A percentile compares a stretch with the other conserved stretches of the same genome.
Conservation (phyloP, 1,140 invertebrate genomes). For the Berghia stephanieae region DNA sequence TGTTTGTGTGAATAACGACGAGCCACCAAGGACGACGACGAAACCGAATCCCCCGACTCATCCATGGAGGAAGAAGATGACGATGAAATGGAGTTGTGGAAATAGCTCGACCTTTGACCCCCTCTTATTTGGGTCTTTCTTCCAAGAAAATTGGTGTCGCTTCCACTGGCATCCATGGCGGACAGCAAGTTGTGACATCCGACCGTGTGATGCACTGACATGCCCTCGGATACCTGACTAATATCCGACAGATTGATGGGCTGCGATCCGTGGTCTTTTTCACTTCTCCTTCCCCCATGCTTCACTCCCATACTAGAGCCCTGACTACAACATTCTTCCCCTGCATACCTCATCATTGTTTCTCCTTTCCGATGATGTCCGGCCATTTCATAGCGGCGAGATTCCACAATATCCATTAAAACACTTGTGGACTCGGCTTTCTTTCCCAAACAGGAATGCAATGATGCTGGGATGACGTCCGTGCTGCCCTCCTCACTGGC, state of each 20-base stretch:
- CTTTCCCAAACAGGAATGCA: neutral
- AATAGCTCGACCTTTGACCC: too few relatives aligned
- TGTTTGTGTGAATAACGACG: too few relatives aligned
- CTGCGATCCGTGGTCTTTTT: constrained; percentile 25
- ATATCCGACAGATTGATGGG: constrained; percentile 27
- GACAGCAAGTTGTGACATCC: constrained; percentile 21
- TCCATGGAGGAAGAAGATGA: too few relatives aligned
- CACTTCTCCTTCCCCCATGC: neutral
- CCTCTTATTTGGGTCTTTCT: too few relatives aligned
- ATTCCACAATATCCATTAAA: constrained; percentile 22
- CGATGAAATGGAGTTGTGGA: too few relatives aligned
- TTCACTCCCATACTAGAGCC: neutral
- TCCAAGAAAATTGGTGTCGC: too few relatives aligned
- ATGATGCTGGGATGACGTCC: neutral
- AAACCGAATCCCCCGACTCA: too few relatives aligned
- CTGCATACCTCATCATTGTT: neutral
- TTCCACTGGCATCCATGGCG: constrained; percentile 23
- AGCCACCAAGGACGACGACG: too few relatives aligned
- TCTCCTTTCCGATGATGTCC: constrained; percentile 3
- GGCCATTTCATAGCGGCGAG: constrained; percentile 20
- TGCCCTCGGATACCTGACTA: constrained; percentile 21
- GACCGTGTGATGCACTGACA: constrained; percentile 12
- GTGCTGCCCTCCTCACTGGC: constrained; percentile 14
- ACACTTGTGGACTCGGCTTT: constrained; percentile 29
- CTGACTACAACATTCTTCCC: neutral